Conservation (phyloP, 2,797 vertebrate species). For the Cyprinella venusta region DNA sequence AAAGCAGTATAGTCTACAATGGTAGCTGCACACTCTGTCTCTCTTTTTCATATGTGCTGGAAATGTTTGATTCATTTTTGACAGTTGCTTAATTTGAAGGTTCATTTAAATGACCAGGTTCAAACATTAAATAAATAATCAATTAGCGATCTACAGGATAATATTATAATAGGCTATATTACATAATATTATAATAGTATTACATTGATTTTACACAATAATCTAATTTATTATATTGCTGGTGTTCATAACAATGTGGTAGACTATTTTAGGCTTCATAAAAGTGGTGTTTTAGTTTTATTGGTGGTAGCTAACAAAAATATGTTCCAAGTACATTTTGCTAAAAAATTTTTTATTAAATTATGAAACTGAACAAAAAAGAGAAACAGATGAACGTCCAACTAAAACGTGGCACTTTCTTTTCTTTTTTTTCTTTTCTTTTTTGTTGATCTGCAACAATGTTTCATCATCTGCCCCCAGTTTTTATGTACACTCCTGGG, state of each 20-base stretch:
- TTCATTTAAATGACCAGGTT: not conserved
- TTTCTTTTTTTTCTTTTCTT: too few relatives aligned
- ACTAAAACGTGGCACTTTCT: not conserved
- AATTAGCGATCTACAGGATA: not conserved
- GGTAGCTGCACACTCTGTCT: too few relatives aligned
- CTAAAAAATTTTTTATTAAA: not conserved
- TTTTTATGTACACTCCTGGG: not conserved
- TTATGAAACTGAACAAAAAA: not conserved
- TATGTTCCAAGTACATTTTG: not conserved
- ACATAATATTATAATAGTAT: not conserved
- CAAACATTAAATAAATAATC: not conserved
- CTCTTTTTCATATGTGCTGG: not conserved
- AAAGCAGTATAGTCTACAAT: not conserved
- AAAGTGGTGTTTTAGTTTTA: not conserved
- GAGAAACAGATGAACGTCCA: fast-evolving
- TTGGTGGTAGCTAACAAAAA: not conserved
- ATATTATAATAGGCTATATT: not conserved
- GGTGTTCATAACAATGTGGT: not conserved
- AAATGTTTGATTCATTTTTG: not conserved
- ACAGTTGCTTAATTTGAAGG: not conserved
- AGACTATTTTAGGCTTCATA: not conserved
- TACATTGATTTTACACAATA: not conserved
- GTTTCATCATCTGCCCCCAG: not conserved
- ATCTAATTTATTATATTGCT: not conserved
- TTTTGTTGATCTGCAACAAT: not conserved